Percentiles rank a stretch among this genome's conserved stretches.
phyloP scores from a whole-genome alignment of 2,797 vertebrate species.

The Carcharodon carcharias region DNA sequence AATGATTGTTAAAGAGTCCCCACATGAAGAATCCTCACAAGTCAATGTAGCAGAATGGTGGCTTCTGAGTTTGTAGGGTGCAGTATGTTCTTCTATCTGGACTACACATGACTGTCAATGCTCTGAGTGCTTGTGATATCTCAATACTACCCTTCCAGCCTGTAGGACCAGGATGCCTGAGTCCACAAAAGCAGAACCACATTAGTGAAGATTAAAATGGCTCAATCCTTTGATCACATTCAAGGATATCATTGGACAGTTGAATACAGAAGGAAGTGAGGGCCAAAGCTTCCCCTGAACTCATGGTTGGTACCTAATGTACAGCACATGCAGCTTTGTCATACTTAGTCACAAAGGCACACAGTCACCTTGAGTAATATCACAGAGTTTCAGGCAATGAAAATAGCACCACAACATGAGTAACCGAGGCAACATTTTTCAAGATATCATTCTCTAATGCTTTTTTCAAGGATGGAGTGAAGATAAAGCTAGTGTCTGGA shows the following conservation, averaged over 20 bases:
- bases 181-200: not conserved
- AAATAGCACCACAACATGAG: not conserved
- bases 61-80: not conserved
- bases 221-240: not conserved
- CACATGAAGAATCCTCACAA: not conserved
- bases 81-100: not conserved
- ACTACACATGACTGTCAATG: not conserved
- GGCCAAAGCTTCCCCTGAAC: too few relatives aligned
- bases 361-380: not conserved
- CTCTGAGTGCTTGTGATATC: not conserved
- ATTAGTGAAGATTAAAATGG: not conserved
- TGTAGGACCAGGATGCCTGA: not conserved
- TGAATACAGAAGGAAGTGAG: not conserved
- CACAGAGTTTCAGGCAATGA: not conserved
- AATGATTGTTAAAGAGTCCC: not conserved
- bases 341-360: not conserved
- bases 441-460: not conserved
- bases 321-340: not conserved
- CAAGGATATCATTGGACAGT: not conserved
- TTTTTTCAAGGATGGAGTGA: not conserved
- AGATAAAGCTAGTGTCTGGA: not conserved
- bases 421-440: not conserved
- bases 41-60: not conserved
- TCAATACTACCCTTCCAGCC: not conserved
- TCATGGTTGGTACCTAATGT: not conserved